A percentile compares a stretch with the other conserved stretches of the same genome.
Evolutionary conservation across 2,888 invertebrate species (phyloP).

Genomic region (Meganola albula): DNA sequence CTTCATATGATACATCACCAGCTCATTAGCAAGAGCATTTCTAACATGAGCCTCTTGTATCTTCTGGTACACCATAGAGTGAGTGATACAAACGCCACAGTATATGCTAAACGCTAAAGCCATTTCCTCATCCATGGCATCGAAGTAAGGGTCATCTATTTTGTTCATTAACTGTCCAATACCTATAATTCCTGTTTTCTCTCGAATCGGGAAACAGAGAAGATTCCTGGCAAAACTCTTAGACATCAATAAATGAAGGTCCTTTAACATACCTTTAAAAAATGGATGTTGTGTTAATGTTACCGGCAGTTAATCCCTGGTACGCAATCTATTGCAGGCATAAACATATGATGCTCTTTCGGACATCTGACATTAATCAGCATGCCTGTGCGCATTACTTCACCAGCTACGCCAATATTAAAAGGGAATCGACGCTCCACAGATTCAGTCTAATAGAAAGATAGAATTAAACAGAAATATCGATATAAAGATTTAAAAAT

Average conservation of each 20-base stretch:
- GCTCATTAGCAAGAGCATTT: conserved; percentile 86
- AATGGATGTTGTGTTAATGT: no score
- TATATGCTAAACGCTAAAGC: conserved; percentile 87
- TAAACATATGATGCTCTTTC: conserved; percentile 86
- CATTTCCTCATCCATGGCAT: conserved; percentile 86
- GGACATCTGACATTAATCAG: conserved; percentile 85
- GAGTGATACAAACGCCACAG: conserved; percentile 88
- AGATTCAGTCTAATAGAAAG: no score
- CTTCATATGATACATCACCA: conserved; percentile 90
- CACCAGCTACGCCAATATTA: conserved; percentile 82
- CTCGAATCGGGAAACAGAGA: conserved; percentile 90
- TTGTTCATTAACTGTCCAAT: conserved; percentile 90
- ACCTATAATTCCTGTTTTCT: conserved; percentile 81
- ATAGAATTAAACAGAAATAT: no score
- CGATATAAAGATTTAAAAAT: no score
- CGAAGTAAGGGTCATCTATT: conserved; percentile 81
- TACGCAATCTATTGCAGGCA: conserved; percentile 83
- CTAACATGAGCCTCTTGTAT: conserved; percentile 87
- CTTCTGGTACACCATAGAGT: conserved; percentile 84
- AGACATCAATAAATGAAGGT: no score
- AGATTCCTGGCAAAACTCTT: no score
- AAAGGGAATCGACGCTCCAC: conserved; percentile 51
- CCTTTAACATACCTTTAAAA: no score
- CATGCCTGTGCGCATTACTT: conserved; percentile 86
- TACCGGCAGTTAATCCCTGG: conserved; percentile 85